Base-by-base conservation (phyloP, 2,113 vertebrate species). In the Chaetodon auriga region DNA sequence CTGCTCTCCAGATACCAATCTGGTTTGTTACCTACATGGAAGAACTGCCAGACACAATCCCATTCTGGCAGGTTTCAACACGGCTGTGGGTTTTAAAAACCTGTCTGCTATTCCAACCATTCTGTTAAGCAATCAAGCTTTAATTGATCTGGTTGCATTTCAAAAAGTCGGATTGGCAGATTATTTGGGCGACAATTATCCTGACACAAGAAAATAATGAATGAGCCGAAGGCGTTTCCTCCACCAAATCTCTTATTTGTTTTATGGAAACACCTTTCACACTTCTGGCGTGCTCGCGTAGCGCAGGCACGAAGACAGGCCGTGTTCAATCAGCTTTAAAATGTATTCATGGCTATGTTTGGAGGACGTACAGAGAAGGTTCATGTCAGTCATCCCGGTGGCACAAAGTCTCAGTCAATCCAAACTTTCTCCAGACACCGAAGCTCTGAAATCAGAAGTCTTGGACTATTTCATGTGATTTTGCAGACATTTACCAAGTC, bases 121-220 rank as follows among this genome's bases (percentile, higher is more conserved):
- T 83, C 75, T 48, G 63, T 69, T 19, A 38, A 76, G 72, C 66
- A 75, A 78, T 70, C 51, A 68, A 15, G n/a, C 19, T 57, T 78
- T 66, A 62, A 81, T 48, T 15, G 57, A 73, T 74, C 10, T 36
- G 38, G 7, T 55, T 69, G 21, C 21, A 11, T 69, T 77, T 64
- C 66, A 45, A 18, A 68, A 38, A 10, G n/a, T 61, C 14, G 64
- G 30, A 61, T 6, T 48, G 68, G 25, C 78, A 64, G 68, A 51
- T 35, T 23, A n/a, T 57, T 7, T 49, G 3, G 30, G 19, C 6
- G 5, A 35, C 3, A 53, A 58, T 76, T 62, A 63, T 57, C n/a
- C 38, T 35, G 41, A 51, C 45, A 76, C 25, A 43, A 64, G 16
- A 62, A 54, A 35, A 66, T 60, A 25, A 71, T 2, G 57, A 53